Base-by-base conservation (phyloP, 2,113 vertebrate species). In the Austrofundulus limnaeus region DNA sequence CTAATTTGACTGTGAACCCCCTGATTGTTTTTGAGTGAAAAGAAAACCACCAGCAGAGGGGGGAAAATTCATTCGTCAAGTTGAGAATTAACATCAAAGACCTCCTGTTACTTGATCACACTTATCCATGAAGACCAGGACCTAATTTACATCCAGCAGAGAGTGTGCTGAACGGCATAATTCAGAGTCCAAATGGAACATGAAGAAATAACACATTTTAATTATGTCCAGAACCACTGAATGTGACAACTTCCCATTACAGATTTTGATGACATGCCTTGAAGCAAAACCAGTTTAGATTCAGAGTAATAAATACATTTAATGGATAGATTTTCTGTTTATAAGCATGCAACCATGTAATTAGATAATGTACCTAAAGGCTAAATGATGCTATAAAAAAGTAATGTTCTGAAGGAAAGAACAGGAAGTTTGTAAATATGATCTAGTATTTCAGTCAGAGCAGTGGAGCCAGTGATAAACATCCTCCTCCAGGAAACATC, bases 101-200 rank as follows among this genome's bases (percentile, higher is more conserved):
- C 58, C 34, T 77, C 52, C 78, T 66, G 56, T 77, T 78, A 39
- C 45, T 52, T 45, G n/a, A 1, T 47, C 70, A 42, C 47, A 59
- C 49, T 49, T 31, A 53, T 16, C 34, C 13, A 43, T 11, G 1
- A 17, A 66, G 37, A 54, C 77, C 57, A 49, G 75, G 52, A 77
- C n/a, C 25, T 70, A 2, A 62, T 69, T 55, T 46, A 60, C 51
- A 58, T 79, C 53, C 53, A 68, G 42, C 57, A 53, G 61, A 51
- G 61, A 53, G 13, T 28, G 7, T 19, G 25, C n/a, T 2, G 21
- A 23, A 23, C 12, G 20, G 48, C 21, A 24, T 14, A 12, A 28
- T 25, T 38, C 21, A 2, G 42, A 66, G 47, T 42, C 20, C 12
- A 63, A 25, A 61, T 49, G 42, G 72, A 4, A 28, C 28, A 28